Conservation (phyloP, 1,140 invertebrate genomes). For the Leguminivora glycinivorella region DNA sequence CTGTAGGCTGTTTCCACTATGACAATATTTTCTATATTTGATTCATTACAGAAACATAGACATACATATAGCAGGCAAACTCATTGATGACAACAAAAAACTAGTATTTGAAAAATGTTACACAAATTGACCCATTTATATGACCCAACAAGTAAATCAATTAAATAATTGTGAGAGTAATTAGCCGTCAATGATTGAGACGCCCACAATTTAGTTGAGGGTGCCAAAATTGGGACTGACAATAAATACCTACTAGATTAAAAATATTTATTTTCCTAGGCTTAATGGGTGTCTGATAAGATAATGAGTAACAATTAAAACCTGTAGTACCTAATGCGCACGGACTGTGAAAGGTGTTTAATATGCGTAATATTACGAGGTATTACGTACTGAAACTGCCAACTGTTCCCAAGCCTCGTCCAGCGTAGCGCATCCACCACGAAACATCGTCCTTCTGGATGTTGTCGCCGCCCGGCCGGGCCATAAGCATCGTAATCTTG, state of each 20-base stretch:
- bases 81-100: too few species aligned
- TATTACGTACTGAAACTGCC: slow-evolving; percentile 83
- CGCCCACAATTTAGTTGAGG: neutral
- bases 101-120: too few species aligned
- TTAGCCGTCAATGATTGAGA: neutral
- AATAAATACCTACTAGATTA: neutral
- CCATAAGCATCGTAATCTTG: slow-evolving; percentile 87
- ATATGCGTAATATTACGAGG: slow-evolving; percentile 10
- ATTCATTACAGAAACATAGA: too few species aligned
- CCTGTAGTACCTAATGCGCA: neutral
- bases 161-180: neutral
- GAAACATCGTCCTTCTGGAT: slow-evolving; percentile 88
- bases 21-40: too few species aligned
- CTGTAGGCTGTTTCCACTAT: too few species aligned
- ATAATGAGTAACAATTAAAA: slow-evolving; percentile 24
- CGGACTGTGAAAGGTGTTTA: neutral
- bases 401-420: slow-evolving; percentile 89
- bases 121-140: neutral
- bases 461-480: slow-evolving; percentile 86
- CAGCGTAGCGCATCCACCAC: slow-evolving; percentile 94
- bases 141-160: neutral
- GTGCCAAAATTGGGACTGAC: neutral
- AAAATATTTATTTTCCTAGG: neutral
- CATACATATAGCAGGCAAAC: too few species aligned
- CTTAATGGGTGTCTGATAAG: slow-evolving; percentile 12